Percentiles rank a stretch among this genome's conserved stretches.
These are phyloP conservation scores for Ariolimax columbianus DNA, from an alignment of 2,888 invertebrate species.

Conservation along the genomic window DNA sequence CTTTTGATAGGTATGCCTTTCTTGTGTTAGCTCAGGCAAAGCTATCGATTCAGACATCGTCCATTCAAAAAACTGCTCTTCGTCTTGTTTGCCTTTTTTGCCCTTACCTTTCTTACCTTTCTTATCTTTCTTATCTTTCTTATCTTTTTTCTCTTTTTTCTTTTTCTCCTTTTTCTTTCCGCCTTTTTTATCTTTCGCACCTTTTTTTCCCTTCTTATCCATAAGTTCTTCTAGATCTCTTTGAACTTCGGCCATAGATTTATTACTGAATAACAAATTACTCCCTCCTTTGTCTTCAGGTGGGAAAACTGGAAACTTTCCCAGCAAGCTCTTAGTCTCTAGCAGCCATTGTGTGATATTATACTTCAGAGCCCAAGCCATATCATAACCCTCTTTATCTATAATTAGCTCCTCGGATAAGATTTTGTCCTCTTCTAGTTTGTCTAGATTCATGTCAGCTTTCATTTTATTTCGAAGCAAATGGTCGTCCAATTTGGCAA, in stretches of 20 bases:
- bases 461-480: slow-evolving; percentile 14
- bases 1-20: not conserved
- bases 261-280: slow-evolving; percentile 27
- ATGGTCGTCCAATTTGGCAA: not conserved
- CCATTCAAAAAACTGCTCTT: slow-evolving; percentile 32
- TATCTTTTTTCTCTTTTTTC: slow-evolving; percentile 53
- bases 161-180: slow-evolving; percentile 85
- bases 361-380: slow-evolving; percentile 36
- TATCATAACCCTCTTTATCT: slow-evolving; percentile 11
- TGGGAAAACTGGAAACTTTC: slow-evolving; percentile 40
- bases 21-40: slow-evolving; percentile 11
- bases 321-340: slow-evolving; percentile 27
- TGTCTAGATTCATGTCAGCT: not conserved
- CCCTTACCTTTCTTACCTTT: slow-evolving; percentile 57
- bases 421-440: not conserved
- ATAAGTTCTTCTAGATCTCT: slow-evolving; percentile 6
- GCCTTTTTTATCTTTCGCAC: slow-evolving; percentile 82
- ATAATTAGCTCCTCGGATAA: not conserved
- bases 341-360: slow-evolving; percentile 48
- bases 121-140: slow-evolving; percentile 81
- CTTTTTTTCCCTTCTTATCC: slow-evolving; percentile 74
- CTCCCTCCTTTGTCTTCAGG: slow-evolving; percentile 44
- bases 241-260: slow-evolving; percentile 31
- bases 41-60: slow-evolving; percentile 7
- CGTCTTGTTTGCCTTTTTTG: slow-evolving; percentile 81